These are phyloP conservation scores for Theristus sp. DNA, from an alignment of 2,888 invertebrate genomes.

Conservation along the genomic window DNA sequence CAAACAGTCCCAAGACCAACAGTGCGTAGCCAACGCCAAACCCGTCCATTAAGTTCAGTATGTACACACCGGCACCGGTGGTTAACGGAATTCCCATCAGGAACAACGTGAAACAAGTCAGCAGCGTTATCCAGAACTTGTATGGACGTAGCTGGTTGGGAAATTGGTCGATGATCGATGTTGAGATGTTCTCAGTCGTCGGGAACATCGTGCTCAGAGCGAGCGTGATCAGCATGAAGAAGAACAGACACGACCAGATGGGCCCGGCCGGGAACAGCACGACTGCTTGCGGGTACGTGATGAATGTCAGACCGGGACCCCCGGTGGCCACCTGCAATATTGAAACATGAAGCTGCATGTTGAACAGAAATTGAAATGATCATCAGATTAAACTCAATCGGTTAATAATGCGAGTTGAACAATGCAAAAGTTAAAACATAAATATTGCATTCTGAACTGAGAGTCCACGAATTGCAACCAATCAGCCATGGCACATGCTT, in stretches of 20 bases:
- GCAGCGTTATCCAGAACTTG: slow-evolving; percentile 9
- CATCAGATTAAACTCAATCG: too few relatives aligned
- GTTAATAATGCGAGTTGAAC: too few relatives aligned
- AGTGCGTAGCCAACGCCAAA: slow-evolving; percentile 9
- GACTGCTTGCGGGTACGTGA: slow-evolving; percentile 10
- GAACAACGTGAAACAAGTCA: slow-evolving; percentile 7
- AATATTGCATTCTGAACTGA: too few relatives aligned
- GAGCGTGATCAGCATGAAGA: slow-evolving; percentile 9
- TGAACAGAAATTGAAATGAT: too few relatives aligned
- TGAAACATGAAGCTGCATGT: too few relatives aligned
- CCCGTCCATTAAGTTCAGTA: slow-evolving; percentile 9
- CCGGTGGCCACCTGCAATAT: slow-evolving; percentile 6
- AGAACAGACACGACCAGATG: slow-evolving; percentile 9
- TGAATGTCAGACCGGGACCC: slow-evolving; percentile 10
- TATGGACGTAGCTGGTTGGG: slow-evolving; percentile 6
- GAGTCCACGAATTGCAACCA: too few relatives aligned
- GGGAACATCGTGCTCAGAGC: slow-evolving; percentile 10
- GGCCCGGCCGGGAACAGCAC: slow-evolving; percentile 7
- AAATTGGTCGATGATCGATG: slow-evolving; percentile 8
- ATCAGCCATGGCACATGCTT: too few relatives aligned
- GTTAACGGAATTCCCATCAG: slow-evolving; percentile 7
- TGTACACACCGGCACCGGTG: slow-evolving; percentile 9
- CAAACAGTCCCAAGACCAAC: slow-evolving; percentile 8
- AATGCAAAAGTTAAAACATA: too few relatives aligned
- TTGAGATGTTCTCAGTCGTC: slow-evolving; percentile 9